phyloP scores from a whole-genome alignment of 92 coral and sea anemone genomes.

The Paramuricea clavata region DNA sequence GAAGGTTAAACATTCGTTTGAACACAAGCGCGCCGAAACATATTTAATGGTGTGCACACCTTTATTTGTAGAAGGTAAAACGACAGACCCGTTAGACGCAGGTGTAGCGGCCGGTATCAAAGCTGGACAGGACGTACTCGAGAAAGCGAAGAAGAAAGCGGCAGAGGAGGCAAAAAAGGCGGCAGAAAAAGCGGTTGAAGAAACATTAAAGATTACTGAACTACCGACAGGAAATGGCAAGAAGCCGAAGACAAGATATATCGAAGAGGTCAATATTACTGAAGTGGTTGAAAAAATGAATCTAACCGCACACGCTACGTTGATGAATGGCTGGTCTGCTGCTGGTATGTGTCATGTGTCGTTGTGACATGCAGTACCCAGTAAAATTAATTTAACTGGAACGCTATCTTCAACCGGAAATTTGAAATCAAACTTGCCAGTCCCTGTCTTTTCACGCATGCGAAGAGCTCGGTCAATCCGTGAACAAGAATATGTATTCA shows the following conservation, averaged over 20 bases:
- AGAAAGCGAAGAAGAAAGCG: slow-evolving; percentile 84
- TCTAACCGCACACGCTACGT: not conserved
- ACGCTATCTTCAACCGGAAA: no score
- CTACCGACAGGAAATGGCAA: slow-evolving; percentile 39
- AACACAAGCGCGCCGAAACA: not conserved
- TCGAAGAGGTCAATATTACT: slow-evolving; percentile 33
- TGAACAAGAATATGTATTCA: no score
- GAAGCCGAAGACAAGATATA: slow-evolving; percentile 3
- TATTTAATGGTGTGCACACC: no score
- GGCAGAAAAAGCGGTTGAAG: slow-evolving; percentile 42
- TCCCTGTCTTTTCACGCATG: no score
- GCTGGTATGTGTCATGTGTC: no score
- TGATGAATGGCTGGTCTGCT: slow-evolving; percentile 23
- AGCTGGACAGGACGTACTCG: slow-evolving; percentile 82
- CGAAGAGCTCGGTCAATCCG: no score
- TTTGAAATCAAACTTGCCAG: no score
- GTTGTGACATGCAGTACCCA: no score
- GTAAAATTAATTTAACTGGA: no score
- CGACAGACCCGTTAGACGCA: slow-evolving; percentile 55
- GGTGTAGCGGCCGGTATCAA: slow-evolving; percentile 92
- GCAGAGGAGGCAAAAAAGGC: slow-evolving; percentile 53
- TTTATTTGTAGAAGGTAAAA: slow-evolving; percentile 1
- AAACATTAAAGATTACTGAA: slow-evolving; percentile 15
- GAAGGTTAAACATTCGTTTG: no score
- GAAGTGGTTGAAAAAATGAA: slow-evolving; percentile 20